Base-by-base conservation (phyloP, 2,888 invertebrate species). In the Strigamia transsilvanica region DNA sequence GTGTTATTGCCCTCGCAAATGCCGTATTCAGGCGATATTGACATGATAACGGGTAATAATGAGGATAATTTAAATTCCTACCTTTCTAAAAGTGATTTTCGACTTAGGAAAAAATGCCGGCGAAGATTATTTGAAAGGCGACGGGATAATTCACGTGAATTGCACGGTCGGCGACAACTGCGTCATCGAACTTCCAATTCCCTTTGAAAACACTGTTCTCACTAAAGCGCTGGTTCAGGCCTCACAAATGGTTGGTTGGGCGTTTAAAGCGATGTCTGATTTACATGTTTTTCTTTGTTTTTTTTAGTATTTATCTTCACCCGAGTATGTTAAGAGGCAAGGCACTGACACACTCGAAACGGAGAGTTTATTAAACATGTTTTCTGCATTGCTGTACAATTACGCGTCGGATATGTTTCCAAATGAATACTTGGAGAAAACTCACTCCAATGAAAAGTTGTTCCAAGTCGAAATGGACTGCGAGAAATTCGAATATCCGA, bases 1-100 rank as follows among this genome's bases (percentile, higher is more conserved):
- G 79, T 79, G 2, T 34, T n/a, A 21, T n/a, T 38, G 38, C 79
- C 79, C 12, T 38, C 21, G 13, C 79, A 27, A 79, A 79, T 79
- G 79, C 12, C 15, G n/a, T 79, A 79, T 21, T 13, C 77, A 10
- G 32, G 23, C n/a, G 32, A 77, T 23, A 51, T 18, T 3, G 51
- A 51, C 6, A 51, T 51, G 51, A 2, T 51, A 13, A 51, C 51
- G 7, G 27, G 77, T 77, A 27, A 18, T 12, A 77, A 21, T 77
- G 1, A 15, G 0, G 2, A 15, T 15, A 77, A 21, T 77, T 77
- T 15, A 27, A 23, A 77, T 23, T 73, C n/a, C 0, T 77, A 61
- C 18, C 18, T 21, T 77, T 77, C 23, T 7, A 15, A 21, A 73
- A 10, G 7, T 77, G 4, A 15, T 18, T 77, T 15, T 27, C 7